These are phyloP conservation scores for Pocillopora grandis DNA, from an alignment of 92 coral and sea anemone species.

Conservation along the genomic window DNA sequence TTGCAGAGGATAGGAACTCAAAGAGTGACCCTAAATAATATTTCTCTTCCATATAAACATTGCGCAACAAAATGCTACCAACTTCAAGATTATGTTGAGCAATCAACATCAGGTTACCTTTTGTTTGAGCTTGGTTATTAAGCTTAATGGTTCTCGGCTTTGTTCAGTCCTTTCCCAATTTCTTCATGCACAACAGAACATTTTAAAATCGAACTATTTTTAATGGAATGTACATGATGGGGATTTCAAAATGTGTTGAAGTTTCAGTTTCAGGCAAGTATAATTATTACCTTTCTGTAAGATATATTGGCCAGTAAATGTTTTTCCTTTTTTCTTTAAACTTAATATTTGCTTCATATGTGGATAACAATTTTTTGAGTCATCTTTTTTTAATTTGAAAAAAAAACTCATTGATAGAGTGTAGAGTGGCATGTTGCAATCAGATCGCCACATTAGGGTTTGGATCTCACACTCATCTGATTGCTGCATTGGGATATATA, in stretches of 20 bases:
- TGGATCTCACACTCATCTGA: too few relatives aligned
- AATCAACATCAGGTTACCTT: conserved; percentile 26
- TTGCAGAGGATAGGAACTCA: background rate
- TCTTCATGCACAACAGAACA: background rate
- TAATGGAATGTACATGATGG: background rate
- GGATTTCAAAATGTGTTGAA: background rate
- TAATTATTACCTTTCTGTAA: too few relatives aligned
- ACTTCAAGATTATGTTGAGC: conserved; percentile 2
- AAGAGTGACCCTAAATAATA: background rate
- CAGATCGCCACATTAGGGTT: too few relatives aligned
- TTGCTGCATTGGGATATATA: too few relatives aligned
- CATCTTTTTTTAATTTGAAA: too few relatives aligned
- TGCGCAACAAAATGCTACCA: background rate
- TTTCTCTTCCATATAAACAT: background rate
- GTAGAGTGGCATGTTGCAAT: too few relatives aligned
- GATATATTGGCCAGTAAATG: too few relatives aligned
- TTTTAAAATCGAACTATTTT: background rate
- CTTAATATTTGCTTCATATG: too few relatives aligned
- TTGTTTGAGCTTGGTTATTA: conserved; percentile 1
- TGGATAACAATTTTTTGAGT: too few relatives aligned
- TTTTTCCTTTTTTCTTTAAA: too few relatives aligned
- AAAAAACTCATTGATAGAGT: too few relatives aligned
- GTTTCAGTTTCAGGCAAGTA: too few relatives aligned
- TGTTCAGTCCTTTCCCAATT: conserved; percentile 9
- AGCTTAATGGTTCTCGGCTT: conserved; percentile 15